Evolutionary conservation across 2,113 vertebrate species (phyloP).

Genomic region (Poeciliopsis turrubarensis): DNA sequence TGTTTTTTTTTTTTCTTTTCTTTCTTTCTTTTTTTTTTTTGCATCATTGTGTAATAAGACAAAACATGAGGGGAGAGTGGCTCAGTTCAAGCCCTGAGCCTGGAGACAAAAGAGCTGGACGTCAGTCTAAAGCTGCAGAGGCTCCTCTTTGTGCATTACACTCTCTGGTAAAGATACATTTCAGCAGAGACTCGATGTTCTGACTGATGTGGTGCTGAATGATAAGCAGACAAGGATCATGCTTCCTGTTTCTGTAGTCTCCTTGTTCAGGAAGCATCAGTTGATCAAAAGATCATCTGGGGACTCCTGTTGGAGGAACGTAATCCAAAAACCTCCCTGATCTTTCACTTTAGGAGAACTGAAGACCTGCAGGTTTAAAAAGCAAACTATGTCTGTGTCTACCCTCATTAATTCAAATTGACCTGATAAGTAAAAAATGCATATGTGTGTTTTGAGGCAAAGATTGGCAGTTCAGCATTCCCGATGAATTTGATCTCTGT

Average conservation of each 20-base stretch:
- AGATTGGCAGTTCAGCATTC: too few species aligned
- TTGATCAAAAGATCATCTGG: background rate
- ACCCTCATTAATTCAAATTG: background rate
- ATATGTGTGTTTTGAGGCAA: too few species aligned
- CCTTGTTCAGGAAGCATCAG: background rate
- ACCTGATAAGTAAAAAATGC: background rate
- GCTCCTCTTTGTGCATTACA: slow-evolving; percentile 17
- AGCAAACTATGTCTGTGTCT: background rate
- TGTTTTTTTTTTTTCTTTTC: too few species aligned
- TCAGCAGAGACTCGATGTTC: slow-evolving; percentile 11
- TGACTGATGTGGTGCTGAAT: slow-evolving; percentile 19
- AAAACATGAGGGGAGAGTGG: background rate
- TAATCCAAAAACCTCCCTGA: background rate
- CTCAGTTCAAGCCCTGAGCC: slow-evolving; percentile 2
- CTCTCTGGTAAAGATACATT: slow-evolving; percentile 20
- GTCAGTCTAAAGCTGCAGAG: slow-evolving; percentile 25
- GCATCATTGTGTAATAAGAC: slow-evolving; percentile 16
- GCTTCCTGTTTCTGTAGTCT: background rate
- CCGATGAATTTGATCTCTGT: too few species aligned
- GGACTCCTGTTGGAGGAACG: background rate
- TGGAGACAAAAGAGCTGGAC: slow-evolving; percentile 27
- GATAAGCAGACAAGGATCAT: slow-evolving; percentile 4
- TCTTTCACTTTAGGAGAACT: background rate
- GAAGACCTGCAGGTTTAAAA: background rate
- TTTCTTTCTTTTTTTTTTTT: background rate